These are phyloP conservation scores for Coreoperca whiteheadi DNA, from an alignment of 2,113 vertebrate species.

Conservation along the genomic window DNA sequence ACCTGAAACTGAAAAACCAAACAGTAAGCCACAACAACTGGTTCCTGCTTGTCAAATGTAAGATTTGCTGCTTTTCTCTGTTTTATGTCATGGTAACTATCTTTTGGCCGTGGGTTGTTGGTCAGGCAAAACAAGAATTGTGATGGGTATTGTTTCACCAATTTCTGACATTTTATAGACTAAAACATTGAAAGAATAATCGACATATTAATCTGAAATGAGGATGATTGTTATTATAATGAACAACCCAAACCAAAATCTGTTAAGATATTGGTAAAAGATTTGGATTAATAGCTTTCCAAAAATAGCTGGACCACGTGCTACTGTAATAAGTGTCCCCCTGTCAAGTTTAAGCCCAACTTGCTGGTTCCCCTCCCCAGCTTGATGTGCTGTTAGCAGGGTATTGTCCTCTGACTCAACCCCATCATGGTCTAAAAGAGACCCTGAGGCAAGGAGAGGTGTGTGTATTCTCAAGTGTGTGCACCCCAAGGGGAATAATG, in stretches of 20 bases:
- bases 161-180: not conserved
- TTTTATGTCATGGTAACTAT: not conserved
- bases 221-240: not conserved
- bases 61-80: not conserved
- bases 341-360: slow-evolving; percentile 1
- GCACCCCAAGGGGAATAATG: slow-evolving; percentile 67
- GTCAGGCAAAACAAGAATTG: not conserved
- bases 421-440: slow-evolving; percentile 54
- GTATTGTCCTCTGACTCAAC: slow-evolving; percentile 51
- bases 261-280: not conserved
- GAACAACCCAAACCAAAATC: not conserved
- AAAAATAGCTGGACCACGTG: not conserved
- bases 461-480: slow-evolving; percentile 17
- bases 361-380: slow-evolving; percentile 18
- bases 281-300: not conserved
- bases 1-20: not conserved
- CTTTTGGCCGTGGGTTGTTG: not conserved
- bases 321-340: slow-evolving; percentile 10
- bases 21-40: not conserved
- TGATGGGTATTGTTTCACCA: not conserved
- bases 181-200: not conserved
- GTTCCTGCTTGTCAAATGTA: not conserved
- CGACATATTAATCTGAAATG: not conserved
- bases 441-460: slow-evolving; percentile 28
- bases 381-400: slow-evolving; percentile 30